phyloP scores from a whole-genome alignment of 2,113 vertebrate genomes.

The Myiopsitta monachus region DNA sequence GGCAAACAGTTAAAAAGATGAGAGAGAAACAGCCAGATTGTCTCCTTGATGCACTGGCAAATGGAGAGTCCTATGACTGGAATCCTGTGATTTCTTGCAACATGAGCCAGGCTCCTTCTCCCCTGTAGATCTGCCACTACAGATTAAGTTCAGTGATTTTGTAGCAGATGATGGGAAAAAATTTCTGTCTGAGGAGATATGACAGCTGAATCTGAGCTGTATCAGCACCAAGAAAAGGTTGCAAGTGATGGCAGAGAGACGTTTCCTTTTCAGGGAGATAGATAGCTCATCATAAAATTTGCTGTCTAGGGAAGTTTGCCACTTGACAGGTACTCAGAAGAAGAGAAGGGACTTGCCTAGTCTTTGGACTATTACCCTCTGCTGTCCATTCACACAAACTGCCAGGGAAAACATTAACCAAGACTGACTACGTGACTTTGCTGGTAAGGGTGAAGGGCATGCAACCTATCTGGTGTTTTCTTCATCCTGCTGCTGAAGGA shows the following conservation, averaged over 20 bases:
- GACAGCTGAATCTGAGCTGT: neutral
- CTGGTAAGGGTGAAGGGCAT: neutral
- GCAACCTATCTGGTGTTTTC: neutral
- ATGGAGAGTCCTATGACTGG: neutral
- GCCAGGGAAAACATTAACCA: neutral
- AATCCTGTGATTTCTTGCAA: neutral
- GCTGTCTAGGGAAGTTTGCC: neutral
- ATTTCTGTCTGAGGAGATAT: neutral
- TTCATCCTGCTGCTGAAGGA: neutral
- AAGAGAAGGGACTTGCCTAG: neutral
- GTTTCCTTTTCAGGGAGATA: neutral
- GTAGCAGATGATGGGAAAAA: neutral
- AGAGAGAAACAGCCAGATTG: neutral
- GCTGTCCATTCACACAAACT: neutral
- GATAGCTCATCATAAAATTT: neutral
- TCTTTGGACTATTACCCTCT: neutral
- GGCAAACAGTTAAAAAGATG: neutral
- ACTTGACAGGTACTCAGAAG: neutral
- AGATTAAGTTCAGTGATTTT: neutral
- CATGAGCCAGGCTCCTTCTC: neutral
- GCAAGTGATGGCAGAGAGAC: neutral
- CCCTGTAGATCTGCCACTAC: neutral
- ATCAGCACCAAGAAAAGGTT: neutral
- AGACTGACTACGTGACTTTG: neutral
- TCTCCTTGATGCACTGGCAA: neutral